Evolutionary conservation across 1,140 invertebrate species (phyloP), one percentile per base, ranked within the genome.

Genomic region (Cydia strobilella): DNA sequence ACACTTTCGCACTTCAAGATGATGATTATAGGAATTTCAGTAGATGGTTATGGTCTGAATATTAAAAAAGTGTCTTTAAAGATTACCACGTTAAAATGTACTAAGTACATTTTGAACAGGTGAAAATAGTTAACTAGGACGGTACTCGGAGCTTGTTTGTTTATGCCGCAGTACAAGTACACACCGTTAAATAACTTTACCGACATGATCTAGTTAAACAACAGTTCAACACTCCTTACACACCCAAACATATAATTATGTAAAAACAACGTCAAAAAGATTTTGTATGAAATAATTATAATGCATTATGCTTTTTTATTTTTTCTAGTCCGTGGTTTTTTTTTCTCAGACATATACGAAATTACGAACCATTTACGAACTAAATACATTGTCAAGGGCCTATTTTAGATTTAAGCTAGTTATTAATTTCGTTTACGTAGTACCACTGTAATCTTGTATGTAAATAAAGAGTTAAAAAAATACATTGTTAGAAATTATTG

Each of bases 1-100:
- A 65, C 27, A 65, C 35, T 69, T 69, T 69, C 65, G 31, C 35
- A 69, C 65, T 10, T 35, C 35, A 13, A 59, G 18, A 42, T 42
- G 25, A 15, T 31, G 62, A 18, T 0, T 66, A 35, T 18, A 25
- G 25, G 25, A 25, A 25, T 25, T 6, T 69, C 42, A n/a, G 3
- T 2, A 15, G 2, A 42, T 39, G 4, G 27, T 4, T 35, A n/a
- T 31, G 15, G 25, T 25, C 18, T 31, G 63, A 23, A 69, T 7
- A 10, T 69, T 10, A 69, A 69, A 69, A 23, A n/a, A 35, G 4
- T 42, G 6, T 18, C 15, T 7, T 69, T 13, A 69, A 35, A 69
- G 3, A 3, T 69, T 10, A n/a, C 7, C 27, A 18, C 65, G n/a
- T 69, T 35, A 69, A 42, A 39, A 42, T 18, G 65, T 23, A 69